phyloP scores from a whole-genome alignment of 2,113 vertebrate genomes.

The Alouatta palliata region DNA sequence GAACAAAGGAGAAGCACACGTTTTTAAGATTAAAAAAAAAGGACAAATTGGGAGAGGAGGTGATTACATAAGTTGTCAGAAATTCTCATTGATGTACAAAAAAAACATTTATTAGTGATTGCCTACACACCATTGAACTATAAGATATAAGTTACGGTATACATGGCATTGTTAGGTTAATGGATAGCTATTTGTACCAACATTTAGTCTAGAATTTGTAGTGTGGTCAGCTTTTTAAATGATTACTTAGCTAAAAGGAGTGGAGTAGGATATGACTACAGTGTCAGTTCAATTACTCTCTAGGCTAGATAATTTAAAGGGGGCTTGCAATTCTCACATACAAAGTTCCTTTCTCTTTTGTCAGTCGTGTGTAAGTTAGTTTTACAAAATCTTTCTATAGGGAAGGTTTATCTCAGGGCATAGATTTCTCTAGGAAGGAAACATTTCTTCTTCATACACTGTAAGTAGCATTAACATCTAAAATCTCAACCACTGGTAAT shows the following conservation, averaged over 20 bases:
- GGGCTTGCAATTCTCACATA: neutral
- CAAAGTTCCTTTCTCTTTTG: neutral
- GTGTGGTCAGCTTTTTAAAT: neutral
- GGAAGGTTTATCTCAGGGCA: no score
- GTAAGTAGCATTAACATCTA: no score
- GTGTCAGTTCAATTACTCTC: neutral
- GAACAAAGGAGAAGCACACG: neutral
- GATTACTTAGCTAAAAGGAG: neutral
- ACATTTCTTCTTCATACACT: no score
- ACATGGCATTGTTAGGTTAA: neutral
- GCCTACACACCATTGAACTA: neutral
- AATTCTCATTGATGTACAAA: neutral
- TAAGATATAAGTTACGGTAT: neutral
- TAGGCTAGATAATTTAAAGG: neutral
- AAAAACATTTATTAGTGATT: neutral
- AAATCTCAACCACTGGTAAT: no score
- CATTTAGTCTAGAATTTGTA: neutral
- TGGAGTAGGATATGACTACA: neutral
- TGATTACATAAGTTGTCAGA: neutral
- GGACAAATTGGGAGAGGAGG: neutral
- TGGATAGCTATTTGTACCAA: neutral
- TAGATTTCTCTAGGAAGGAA: no score
- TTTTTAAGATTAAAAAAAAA: no score
- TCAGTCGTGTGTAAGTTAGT: neutral
- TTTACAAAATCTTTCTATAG: no score